These are phyloP conservation scores for Tenthredo amoena DNA, from an alignment of 2,888 invertebrate species.

Conservation along the genomic window DNA sequence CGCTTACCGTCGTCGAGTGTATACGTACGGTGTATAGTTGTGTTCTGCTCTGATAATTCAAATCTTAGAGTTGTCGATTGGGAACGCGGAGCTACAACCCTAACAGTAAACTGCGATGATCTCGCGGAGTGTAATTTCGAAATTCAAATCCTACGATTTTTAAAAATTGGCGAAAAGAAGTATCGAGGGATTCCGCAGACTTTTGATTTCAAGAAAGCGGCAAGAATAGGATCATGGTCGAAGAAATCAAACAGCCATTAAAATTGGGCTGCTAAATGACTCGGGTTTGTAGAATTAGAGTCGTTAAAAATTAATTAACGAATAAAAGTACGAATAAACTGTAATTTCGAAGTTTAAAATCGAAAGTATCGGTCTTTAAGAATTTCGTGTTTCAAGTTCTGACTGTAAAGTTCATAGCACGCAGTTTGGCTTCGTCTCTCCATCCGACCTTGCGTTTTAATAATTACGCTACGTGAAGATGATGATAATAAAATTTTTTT, in stretches of 20 bases:
- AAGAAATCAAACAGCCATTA: not conserved
- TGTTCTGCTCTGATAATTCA: constrained; percentile 40
- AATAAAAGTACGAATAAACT: not conserved
- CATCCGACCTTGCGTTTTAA: constrained; percentile 10
- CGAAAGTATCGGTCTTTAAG: not conserved
- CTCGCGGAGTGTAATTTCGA: not conserved
- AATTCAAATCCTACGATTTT: not conserved
- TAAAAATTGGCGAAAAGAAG: not conserved
- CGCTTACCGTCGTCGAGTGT: constrained; percentile 13
- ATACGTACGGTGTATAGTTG: not conserved
- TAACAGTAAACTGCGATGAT: constrained; percentile 8
- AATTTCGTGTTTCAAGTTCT: not conserved
- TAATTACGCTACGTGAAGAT: not conserved
- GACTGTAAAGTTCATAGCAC: not conserved
- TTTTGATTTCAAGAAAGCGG: not conserved
- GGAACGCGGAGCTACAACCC: not conserved
- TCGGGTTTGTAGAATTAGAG: not conserved
- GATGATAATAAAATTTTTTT: not conserved
- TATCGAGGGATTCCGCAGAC: not conserved
- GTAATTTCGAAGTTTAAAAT: not conserved
- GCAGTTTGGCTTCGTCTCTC: not conserved
- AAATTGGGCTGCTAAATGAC: not conserved
- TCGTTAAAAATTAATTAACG: not conserved
- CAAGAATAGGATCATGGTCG: not conserved
- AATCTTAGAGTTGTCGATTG: constrained; percentile 13